Conservation (phyloP, 2,113 vertebrate species). For the Entosphenus tridentatus region DNA sequence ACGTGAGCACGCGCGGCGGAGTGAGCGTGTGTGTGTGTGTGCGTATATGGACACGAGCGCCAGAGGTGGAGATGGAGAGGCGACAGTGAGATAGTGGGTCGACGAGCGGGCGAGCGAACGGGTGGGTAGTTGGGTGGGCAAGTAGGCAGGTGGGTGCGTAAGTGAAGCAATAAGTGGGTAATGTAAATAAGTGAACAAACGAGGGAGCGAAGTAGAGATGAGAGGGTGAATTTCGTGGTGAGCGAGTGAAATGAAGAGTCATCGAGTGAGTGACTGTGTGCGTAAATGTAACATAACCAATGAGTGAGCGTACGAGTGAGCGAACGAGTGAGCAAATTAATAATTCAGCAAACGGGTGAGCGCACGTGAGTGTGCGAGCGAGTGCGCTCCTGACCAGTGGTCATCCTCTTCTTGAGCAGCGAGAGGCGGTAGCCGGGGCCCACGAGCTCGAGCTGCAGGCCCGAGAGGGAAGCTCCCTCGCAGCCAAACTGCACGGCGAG, state of each 20-base stretch:
- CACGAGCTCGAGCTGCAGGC: conserved; percentile 54
- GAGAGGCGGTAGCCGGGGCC: conserved; percentile 71
- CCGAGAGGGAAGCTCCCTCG: conserved; percentile 53
- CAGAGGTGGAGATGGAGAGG: too few species aligned
- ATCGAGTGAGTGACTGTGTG: neutral
- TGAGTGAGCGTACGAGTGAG: neutral
- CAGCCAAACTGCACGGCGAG: conserved; percentile 75
- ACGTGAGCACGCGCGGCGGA: too few species aligned
- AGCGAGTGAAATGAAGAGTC: neutral
- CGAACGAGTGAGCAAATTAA: neutral
- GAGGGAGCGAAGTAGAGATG: too few species aligned
- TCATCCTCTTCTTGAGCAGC: conserved; percentile 70
- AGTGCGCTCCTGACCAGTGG: conserved; percentile 43
- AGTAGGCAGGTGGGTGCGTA: too few species aligned
- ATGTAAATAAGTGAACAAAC: too few species aligned
- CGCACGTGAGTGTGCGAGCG: neutral
- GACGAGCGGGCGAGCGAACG: too few species aligned
- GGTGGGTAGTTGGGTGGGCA: too few species aligned
- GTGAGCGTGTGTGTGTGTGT: too few species aligned
- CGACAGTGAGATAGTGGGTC: too few species aligned
- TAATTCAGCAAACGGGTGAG: neutral
- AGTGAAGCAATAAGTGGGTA: too few species aligned
- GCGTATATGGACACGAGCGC: too few species aligned
- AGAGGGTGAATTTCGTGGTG: neutral
- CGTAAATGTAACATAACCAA: neutral